Base-by-base conservation (phyloP, 2,888 invertebrate genomes). In the Troglohyphantes excavatus region DNA sequence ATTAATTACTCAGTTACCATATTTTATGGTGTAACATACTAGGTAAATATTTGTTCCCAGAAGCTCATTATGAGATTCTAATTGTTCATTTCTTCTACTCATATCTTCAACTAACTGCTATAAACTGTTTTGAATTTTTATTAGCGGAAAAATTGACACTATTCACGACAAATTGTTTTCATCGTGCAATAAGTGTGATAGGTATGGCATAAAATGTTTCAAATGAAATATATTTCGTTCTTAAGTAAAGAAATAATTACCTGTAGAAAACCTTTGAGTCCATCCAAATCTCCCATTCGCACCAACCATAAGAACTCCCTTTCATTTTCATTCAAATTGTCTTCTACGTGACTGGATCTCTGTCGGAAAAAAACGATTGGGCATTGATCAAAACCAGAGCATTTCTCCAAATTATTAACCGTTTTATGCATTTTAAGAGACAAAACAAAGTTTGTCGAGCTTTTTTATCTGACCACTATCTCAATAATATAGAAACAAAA, bases 331-430 rank as follows among this genome's bases (percentile, higher is more conserved):
- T 19, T 72, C 43, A 87, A 65, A 43, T n/a, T 43, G 9, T 81
- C 87, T 21, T 87, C 87, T 17, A 87, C 33, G 21, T 72, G 68
- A 11, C 87, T 87, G 11, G 72, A 33, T 33, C 87, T 79, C 87
- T 87, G 81, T 81, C 73, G 19, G 27, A 87, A 26, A 61, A 81
- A n/a, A 73, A 61, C 79, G 81, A 73, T 19, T 63, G 63, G 27
- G 61, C 72, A 70, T 46, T 46, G 23, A 7, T 65, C n/a, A 27
- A 26, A 23, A 26, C 19, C 11, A 43, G 43, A 39, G 13, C 53
- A 53, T 17, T 68, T 17, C 23, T 63, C 26, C 27, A 78, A 61
- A 43, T 39, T 67, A 21, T 46, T 46, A 68, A 11, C 53, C 13
- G n/a, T 46, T n/a, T 27, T 19, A 2, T n/a, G 23, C 79, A 81